Conservation (phyloP, 2,888 invertebrate species). For the Geophilus truncorum region DNA sequence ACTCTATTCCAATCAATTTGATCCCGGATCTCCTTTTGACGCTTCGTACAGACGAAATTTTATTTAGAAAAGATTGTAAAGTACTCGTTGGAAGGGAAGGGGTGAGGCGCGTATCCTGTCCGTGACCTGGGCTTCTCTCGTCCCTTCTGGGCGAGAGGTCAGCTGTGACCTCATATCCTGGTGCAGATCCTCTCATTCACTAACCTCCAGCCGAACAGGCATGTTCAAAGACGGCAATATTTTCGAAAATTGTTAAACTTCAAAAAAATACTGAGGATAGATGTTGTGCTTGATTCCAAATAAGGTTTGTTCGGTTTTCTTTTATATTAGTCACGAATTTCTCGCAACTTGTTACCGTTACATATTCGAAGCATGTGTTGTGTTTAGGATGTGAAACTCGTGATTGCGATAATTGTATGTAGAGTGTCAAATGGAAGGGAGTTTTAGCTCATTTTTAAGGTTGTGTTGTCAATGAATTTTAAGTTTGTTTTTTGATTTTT, state of each 20-base stretch:
- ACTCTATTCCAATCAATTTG: not conserved
- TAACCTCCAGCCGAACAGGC: not conserved
- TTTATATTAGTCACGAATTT: no score
- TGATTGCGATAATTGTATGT: no score
- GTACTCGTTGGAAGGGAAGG: not conserved
- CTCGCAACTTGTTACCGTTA: no score
- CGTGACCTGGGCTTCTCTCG: not conserved
- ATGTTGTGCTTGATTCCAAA: not conserved
- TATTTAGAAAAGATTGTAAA: not conserved
- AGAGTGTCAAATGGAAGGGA: no score
- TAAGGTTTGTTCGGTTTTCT: not conserved
- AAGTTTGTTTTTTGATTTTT: no score
- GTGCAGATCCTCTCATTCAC: not conserved
- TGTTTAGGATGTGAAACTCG: no score
- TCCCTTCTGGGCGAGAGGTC: not conserved
- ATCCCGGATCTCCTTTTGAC: not conserved
- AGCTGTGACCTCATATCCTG: not conserved
- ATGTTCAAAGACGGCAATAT: not conserved
- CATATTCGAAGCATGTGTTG: no score
- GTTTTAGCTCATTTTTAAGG: no score
- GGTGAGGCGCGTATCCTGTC: not conserved
- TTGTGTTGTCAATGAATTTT: no score
- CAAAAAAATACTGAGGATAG: not conserved
- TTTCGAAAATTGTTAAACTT: not conserved
- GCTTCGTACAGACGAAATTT: not conserved